These are phyloP conservation scores for Clistopyga incitator DNA, from an alignment of 2,888 invertebrate genomes.

Conservation along the genomic window DNA sequence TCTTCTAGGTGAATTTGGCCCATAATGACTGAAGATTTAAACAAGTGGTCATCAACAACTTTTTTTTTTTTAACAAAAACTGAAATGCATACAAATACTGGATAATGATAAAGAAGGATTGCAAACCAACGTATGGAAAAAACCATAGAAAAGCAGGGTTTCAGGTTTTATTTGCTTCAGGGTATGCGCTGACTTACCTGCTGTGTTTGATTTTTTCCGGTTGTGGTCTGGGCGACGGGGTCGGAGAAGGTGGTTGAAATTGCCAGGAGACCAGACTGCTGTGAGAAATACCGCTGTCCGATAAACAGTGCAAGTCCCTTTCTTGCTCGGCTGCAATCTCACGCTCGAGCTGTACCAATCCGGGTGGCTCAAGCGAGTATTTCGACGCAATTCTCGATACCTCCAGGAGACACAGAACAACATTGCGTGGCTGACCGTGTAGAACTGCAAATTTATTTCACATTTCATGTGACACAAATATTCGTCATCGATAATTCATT, in stretches of 20 bases:
- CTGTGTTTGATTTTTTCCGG: constrained; percentile 86
- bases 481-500: background rate
- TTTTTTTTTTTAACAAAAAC: too few relatives aligned
- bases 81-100: too few relatives aligned
- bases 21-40: too few relatives aligned
- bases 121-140: background rate
- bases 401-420: constrained; percentile 93
- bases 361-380: constrained; percentile 92
- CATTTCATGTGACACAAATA: background rate
- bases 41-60: too few relatives aligned
- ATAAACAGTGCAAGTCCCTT: constrained; percentile 86
- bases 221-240: constrained; percentile 82
- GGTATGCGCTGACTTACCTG: constrained; percentile 81
- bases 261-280: constrained; percentile 89
- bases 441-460: constrained; percentile 87
- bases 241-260: constrained; percentile 86
- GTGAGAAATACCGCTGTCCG: constrained; percentile 87
- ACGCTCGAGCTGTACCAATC: constrained; percentile 92
- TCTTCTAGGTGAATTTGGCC: background rate
- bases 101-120: too few relatives aligned
- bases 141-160: background rate
- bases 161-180: background rate
- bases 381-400: constrained; percentile 92
- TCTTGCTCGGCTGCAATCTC: constrained; percentile 94
- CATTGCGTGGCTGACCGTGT: constrained; percentile 93